These are phyloP conservation scores for Hydrozoanthus gracilis DNA, from an alignment of 92 coral and sea anemone genomes.

Conservation along the genomic window DNA sequence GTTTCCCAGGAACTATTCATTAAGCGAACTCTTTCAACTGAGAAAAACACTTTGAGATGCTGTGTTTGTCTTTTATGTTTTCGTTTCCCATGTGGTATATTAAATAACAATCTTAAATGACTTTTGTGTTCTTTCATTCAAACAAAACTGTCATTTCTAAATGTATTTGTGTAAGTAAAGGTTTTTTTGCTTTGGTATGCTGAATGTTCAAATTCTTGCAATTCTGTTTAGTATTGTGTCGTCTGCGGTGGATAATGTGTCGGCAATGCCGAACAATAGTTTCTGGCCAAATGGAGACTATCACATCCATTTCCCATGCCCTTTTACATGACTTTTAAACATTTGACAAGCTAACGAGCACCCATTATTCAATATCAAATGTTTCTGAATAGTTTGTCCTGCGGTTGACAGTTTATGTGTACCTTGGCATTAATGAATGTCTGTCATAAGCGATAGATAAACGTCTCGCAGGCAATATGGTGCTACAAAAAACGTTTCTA, in stretches of 20 bases:
- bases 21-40: not conserved
- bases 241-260: not conserved
- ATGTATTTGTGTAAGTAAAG: slow-evolving; percentile 16
- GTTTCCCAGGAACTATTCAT: slow-evolving; percentile 18
- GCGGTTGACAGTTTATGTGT: slow-evolving; percentile 20
- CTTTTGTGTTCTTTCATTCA: slow-evolving; percentile 14
- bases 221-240: not conserved
- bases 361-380: slow-evolving; percentile 3
- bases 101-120: slow-evolving; percentile 30
- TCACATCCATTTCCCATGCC: not conserved
- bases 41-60: slow-evolving; percentile 4
- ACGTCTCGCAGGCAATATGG: slow-evolving; percentile 3
- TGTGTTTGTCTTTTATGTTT: slow-evolving; percentile 34
- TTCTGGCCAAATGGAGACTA: not conserved
- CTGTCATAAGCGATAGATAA: not conserved
- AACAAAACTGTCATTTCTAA: slow-evolving; percentile 31
- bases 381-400: slow-evolving; percentile 22
- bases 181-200: not conserved
- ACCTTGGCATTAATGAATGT: not conserved
- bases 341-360: not conserved
- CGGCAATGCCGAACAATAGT: not conserved
- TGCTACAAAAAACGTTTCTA: not conserved
- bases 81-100: slow-evolving; percentile 9
- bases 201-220: not conserved
- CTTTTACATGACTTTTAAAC: not conserved